phyloP scores from a whole-genome alignment of 2,113 vertebrate species.

The Myiozetetes cayanensis region DNA sequence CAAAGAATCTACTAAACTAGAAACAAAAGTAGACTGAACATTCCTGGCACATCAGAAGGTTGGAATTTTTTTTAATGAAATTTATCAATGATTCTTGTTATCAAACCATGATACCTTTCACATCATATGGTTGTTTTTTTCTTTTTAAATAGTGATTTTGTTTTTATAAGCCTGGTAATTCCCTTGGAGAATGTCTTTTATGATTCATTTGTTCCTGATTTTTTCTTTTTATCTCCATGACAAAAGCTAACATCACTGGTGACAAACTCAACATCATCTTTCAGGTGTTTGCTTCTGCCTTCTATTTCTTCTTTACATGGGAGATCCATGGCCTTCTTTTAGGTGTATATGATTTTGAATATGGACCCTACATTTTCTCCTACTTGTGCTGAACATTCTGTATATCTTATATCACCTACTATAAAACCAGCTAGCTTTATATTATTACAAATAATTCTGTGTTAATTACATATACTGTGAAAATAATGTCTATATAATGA shows the following conservation, averaged over 20 bases:
- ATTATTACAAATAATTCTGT: neutral
- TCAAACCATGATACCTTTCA: neutral
- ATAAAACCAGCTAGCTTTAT: neutral
- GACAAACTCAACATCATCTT: neutral
- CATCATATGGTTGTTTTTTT: neutral
- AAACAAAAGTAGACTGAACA: neutral
- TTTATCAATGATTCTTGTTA: neutral
- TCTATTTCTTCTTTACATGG: neutral
- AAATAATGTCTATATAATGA: neutral
- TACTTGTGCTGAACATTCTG: neutral
- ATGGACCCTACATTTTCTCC: neutral
- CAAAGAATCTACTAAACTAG: neutral
- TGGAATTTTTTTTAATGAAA: neutral
- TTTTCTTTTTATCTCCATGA: neutral
- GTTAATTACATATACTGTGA: neutral
- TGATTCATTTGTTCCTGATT: neutral
- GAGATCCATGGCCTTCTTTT: neutral
- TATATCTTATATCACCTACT: neutral
- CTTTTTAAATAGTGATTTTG: neutral
- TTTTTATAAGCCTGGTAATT: neutral
- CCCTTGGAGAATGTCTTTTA: neutral
- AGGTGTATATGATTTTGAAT: neutral
- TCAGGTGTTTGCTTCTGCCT: neutral
- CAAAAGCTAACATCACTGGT: neutral
- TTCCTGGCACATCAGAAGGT: neutral